Evolutionary conservation across 2,113 vertebrate genomes (phyloP), one percentile per base, ranked within the genome.

Genomic region (Megaceryle maxima): DNA sequence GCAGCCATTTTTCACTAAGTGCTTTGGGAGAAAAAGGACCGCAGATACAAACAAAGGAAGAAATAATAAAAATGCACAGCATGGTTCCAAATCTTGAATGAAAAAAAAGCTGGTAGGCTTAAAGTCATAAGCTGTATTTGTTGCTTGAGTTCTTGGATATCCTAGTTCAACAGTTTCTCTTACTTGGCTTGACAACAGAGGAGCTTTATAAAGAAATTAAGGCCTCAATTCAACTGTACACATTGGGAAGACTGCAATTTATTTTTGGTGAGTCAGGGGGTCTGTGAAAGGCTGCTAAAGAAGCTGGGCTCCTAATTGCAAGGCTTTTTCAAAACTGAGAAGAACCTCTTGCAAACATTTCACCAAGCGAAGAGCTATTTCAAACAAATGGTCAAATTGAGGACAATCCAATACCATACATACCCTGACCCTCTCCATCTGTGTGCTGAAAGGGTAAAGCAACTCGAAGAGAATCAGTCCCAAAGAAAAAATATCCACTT

Each of bases 401-500:
- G n/a, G 41, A 57, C n/a, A 84, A 68, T 25, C 46, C 69, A 29
- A 6, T 6, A 56, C 15, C 21, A 29, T 53, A 97, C 98, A 97
- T 98, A 99, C 99, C 98, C 97, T 97, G 85, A 99, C 98, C 97
- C 99, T 98, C 97, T 99, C 99, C 99, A 99, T 99, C 97, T 99
- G 99, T 12, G 99, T 99, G 94, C 98, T 98, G 95, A 99, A 99
- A 6, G 99, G 99, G 94, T 98, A 99, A 41, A 99, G 98, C 95
- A 99, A 97, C 98, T 99, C 99, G 94, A 99, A 99, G 59, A 99
- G 98, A 96, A 99, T 99, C 97, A 99, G 97, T 46, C 99, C 99
- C 98, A 99, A 97, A 44, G 99, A 99, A 90, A 99, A 99, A 96
- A 99, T 99, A 93, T 99, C 99, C 98, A 99, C 99, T 97, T 99